Evolutionary conservation across 2,888 invertebrate genomes (phyloP), one percentile per base, ranked within the genome.

Genomic region (Gnatocerus cornutus): DNA sequence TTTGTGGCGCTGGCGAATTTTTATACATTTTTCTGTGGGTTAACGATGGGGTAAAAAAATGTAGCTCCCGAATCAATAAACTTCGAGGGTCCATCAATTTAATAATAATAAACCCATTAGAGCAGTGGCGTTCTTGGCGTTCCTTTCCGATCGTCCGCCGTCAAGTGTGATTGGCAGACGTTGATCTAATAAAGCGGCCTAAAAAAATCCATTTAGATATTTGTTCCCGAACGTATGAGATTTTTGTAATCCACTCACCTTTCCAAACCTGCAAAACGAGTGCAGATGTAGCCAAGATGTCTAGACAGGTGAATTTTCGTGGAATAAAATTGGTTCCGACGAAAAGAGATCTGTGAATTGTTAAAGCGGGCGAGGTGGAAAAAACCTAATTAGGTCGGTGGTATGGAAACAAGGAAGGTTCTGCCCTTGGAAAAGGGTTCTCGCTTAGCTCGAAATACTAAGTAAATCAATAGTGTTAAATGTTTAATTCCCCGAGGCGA

Each of bases 401-500:
- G 10, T 13, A 13, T 13, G 48, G 48, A 50, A 50, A 21, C 10
- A 21, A 10, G 10, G 16, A 9, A 27, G 9, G 21, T 4, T 27
- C 16, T 29, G 27, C 29, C 53, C 13, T 53, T 16, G 37, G 13
- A 14, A 21, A 52, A 10, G 14, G 21, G 27, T 21, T 46, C 10
- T 41, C 45, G 50, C 62, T 10, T 14, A 8, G 16, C 52, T 62
- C 62, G 21, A 52, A 62, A 62, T 62, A 39, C 55, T 64, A 53
- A 56, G 52, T 52, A 50, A 68, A 68, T 68, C 68, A 55, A 68
- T 68, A 62, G 46, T 46, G 55, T 61, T 68, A 68, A 68, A 62
- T 68, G 68, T 68, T 68, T 68, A 68, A 62, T 61, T 68, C 68
- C 68, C 62, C 50, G 53, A 62, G 30, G 68, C 68, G 61, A 68